phyloP scores from a whole-genome alignment of 2,888 invertebrate species.

The Nasonovia ribisnigri region DNA sequence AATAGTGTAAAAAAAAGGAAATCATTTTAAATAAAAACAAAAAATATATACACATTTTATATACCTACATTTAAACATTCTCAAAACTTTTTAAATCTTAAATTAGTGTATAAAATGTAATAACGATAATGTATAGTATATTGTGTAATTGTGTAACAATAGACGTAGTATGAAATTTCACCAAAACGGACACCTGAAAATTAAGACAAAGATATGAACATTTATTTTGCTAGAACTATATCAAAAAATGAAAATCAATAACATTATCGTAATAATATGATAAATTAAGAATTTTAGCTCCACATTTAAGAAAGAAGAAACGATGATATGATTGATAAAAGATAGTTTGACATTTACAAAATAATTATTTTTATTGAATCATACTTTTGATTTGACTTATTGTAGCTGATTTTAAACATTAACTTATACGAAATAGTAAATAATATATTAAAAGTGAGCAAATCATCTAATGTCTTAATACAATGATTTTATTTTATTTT shows the following conservation, averaged over 20 bases:
- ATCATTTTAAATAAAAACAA: slow-evolving; percentile 38
- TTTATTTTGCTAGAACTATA: background rate
- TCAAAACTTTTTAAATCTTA: slow-evolving; percentile 18
- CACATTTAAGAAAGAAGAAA: background rate
- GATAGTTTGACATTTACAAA: background rate
- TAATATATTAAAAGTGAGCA: too few relatives aligned
- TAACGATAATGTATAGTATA: slow-evolving; percentile 20
- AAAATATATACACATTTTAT: slow-evolving; percentile 29
- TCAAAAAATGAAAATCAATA: background rate
- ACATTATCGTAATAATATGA: background rate
- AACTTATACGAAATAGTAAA: too few relatives aligned
- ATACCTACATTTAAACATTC: slow-evolving; percentile 17
- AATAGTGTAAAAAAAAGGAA: slow-evolving; percentile 21
- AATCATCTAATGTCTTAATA: too few relatives aligned
- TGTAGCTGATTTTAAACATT: too few relatives aligned
- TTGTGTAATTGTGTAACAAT: background rate
- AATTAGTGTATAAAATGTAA: slow-evolving; percentile 18
- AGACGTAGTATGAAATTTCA: background rate
- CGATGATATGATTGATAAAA: background rate
- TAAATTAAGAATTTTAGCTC: background rate
- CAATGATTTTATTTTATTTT: too few relatives aligned
- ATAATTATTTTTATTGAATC: background rate
- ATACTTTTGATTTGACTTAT: background rate
- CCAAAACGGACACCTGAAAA: slow-evolving; percentile 64
- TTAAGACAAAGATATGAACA: background rate